Conservation (phyloP, 2,113 vertebrate species). For the Dipodomys spectabilis region DNA sequence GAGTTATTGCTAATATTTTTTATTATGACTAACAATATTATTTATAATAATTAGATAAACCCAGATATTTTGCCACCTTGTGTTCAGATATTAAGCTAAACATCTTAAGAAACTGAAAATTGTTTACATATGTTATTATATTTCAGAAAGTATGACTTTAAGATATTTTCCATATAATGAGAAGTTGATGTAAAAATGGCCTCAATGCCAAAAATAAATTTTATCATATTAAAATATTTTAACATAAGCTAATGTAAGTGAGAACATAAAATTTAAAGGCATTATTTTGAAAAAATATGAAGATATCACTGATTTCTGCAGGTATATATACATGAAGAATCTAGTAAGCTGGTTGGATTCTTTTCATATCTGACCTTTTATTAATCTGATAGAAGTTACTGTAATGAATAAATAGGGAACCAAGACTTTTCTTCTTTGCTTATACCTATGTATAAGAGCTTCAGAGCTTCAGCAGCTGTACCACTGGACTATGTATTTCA, state of each 20-base stretch:
- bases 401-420: background rate
- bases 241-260: slow-evolving; percentile 32
- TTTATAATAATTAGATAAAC: background rate
- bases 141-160: slow-evolving; percentile 45
- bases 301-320: background rate
- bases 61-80: background rate
- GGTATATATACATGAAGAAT: background rate
- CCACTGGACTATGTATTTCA: background rate
- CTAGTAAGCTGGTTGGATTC: background rate
- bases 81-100: background rate
- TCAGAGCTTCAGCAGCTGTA: background rate
- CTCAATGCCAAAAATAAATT: slow-evolving; percentile 29
- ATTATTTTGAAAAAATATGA: slow-evolving; percentile 8
- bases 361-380: background rate
- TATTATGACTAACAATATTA: background rate
- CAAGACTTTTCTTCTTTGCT: background rate
- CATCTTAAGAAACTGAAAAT: slow-evolving; percentile 36
- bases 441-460: accelerated
- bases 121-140: background rate
- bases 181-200: background rate
- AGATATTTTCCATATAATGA: slow-evolving; percentile 55
- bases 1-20: background rate
- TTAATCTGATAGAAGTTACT: background rate
- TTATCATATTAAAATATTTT: slow-evolving; percentile 31
- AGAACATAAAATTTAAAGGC: background rate